These are phyloP conservation scores for Lindbergichthys nudifrons DNA, from an alignment of 2,797 vertebrate species.

Conservation along the genomic window DNA sequence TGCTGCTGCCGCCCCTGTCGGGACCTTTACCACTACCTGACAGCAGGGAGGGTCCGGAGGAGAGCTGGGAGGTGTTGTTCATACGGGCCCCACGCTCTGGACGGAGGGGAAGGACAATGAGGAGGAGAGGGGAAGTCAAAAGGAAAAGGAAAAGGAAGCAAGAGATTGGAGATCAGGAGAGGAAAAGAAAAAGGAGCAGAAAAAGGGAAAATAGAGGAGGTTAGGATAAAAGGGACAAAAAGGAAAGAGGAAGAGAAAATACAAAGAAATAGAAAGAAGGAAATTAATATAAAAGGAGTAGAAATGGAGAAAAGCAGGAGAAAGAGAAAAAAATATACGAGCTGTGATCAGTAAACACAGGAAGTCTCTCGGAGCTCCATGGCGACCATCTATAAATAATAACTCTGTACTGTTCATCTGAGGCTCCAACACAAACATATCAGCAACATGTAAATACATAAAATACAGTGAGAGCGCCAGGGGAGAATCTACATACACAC, in stretches of 20 bases:
- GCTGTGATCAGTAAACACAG: constrained; percentile 55
- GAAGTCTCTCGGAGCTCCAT: constrained; percentile 69
- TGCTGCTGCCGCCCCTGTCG: constrained; percentile 24
- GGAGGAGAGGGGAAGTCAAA: not conserved
- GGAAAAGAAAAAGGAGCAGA: not conserved
- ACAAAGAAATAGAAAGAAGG: not conserved
- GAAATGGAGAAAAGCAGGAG: not conserved
- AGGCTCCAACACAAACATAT: constrained; percentile 54
- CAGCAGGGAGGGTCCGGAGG: constrained; percentile 80
- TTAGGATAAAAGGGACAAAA: not conserved
- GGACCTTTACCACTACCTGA: constrained; percentile 81
- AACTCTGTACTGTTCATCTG: constrained; percentile 44
- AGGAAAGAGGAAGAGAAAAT: not conserved
- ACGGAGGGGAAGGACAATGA: not conserved
- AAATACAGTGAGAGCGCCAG: constrained; percentile 53
- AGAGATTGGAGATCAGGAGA: not conserved
- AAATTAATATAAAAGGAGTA: not conserved
- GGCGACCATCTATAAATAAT: constrained; percentile 72
- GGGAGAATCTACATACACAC: constrained; percentile 12
- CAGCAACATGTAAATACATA: constrained; percentile 68
- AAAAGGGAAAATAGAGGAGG: not conserved
- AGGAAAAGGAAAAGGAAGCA: not conserved
- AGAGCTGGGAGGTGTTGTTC: constrained; percentile 82
- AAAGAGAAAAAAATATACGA: constrained; percentile 28
- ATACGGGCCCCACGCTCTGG: constrained; percentile 82